These are phyloP conservation scores for Apteryx owenii DNA, from an alignment of 2,113 vertebrate genomes.

Conservation along the genomic window DNA sequence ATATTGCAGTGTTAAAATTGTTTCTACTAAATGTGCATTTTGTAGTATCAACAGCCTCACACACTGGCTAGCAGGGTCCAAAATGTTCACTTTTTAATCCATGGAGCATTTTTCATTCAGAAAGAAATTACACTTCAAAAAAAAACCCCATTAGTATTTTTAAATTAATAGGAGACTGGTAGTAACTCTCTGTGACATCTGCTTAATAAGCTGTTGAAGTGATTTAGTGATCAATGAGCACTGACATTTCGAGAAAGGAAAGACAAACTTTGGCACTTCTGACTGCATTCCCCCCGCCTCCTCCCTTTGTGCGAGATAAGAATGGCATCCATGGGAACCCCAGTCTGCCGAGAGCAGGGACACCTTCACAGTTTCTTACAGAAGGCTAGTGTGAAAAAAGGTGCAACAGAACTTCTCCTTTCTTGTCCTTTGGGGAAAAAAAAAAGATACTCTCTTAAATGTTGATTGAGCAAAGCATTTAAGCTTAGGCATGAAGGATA, in stretches of 20 bases:
- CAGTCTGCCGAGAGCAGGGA: neutral
- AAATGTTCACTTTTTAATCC: constrained; percentile 1
- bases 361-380: neutral
- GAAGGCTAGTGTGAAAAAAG: neutral
- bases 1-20: neutral
- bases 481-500: neutral
- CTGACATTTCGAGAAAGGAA: constrained; percentile 63
- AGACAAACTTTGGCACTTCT: constrained; percentile 57
- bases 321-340: neutral
- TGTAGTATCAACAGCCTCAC: neutral
- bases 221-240: constrained; percentile 69
- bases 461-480: neutral
- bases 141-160: constrained; percentile 12
- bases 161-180: constrained; percentile 49
- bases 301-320: neutral
- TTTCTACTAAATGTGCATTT: neutral
- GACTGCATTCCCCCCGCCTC: neutral
- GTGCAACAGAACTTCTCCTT: neutral
- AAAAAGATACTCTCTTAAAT: neutral
- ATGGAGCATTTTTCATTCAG: constrained; percentile 41
- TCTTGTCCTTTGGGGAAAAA: neutral
- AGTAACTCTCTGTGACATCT: constrained; percentile 71
- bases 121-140: constrained; percentile 47
- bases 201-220: constrained; percentile 71
- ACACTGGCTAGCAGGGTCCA: neutral